phyloP scores from a whole-genome alignment of 2,113 vertebrate genomes.

The Paradisaea rubra region DNA sequence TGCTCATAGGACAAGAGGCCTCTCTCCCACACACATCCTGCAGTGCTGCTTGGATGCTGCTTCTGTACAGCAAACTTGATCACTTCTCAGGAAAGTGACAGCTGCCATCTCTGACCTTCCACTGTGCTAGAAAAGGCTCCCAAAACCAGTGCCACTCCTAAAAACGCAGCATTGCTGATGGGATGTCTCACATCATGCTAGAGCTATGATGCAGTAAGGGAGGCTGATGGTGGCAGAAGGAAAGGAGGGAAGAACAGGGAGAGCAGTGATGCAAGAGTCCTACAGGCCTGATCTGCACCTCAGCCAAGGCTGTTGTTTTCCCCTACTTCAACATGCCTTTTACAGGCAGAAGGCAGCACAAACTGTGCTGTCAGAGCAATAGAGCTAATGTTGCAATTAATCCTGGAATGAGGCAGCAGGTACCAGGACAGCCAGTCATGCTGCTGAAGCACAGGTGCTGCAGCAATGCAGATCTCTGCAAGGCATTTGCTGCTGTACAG shows the following conservation, averaged over 20 bases:
- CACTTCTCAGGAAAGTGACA: background rate
- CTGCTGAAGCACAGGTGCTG: background rate
- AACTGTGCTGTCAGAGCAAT: background rate
- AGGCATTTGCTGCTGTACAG: background rate
- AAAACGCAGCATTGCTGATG: fast-evolving
- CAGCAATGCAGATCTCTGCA: background rate
- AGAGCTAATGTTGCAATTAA: background rate
- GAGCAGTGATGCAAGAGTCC: background rate
- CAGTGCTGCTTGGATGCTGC: background rate
- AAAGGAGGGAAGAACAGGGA: background rate
- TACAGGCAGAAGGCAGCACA: background rate
- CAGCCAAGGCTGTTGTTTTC: background rate
- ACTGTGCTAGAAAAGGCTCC: background rate
- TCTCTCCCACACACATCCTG: background rate
- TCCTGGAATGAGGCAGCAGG: background rate
- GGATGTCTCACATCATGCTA: background rate
- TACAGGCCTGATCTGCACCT: background rate
- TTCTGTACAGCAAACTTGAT: background rate
- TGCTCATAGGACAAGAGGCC: background rate
- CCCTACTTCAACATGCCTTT: background rate
- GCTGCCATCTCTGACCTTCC: background rate
- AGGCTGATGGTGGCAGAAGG: background rate
- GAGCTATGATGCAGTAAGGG: background rate
- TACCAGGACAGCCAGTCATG: background rate
- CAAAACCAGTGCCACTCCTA: background rate